Conservation (phyloP, 2,888 invertebrate species). For the Limenitis camilla region DNA sequence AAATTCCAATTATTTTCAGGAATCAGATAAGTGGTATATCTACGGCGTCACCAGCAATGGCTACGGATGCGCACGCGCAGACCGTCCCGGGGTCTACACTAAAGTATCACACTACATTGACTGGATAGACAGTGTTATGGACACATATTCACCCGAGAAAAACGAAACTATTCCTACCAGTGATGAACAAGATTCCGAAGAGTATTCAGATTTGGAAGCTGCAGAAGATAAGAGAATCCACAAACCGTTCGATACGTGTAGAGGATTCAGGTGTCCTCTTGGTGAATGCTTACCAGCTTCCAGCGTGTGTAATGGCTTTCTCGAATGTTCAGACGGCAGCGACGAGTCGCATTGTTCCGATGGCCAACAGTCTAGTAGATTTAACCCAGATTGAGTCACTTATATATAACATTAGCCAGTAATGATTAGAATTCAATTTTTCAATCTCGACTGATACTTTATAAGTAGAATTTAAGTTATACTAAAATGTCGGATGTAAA, state of each 20-base stretch:
- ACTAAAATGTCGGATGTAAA: conserved; percentile 5
- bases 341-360: conserved; percentile 78
- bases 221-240: conserved; percentile 54
- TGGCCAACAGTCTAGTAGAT: conserved; percentile 37
- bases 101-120: conserved; percentile 83
- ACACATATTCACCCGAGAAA: conserved; percentile 41
- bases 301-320: conserved; percentile 83
- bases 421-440: conserved; percentile 39
- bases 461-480: conserved; percentile 45
- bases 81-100: conserved; percentile 86
- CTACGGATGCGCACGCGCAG: conserved; percentile 85
- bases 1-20: conserved; percentile 36
- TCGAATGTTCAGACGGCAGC: conserved; percentile 85
- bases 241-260: conserved; percentile 62
- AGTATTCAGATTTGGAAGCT: conserved; percentile 57
- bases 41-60: conserved; percentile 86
- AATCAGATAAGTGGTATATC: conserved; percentile 67
- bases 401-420: conserved; percentile 43
- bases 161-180: conserved; percentile 30
- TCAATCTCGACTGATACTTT: conserved; percentile 69
- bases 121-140: conserved; percentile 79
- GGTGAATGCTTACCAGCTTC: conserved; percentile 83
- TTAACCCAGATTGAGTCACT: conserved; percentile 46
- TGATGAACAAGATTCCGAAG: conserved; percentile 44
- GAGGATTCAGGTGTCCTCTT: conserved; percentile 82